A percentile compares a stretch with the other conserved stretches of the same genome.
phyloP scores from a whole-genome alignment of 2,113 vertebrate genomes.

The Dinomys branickii region DNA sequence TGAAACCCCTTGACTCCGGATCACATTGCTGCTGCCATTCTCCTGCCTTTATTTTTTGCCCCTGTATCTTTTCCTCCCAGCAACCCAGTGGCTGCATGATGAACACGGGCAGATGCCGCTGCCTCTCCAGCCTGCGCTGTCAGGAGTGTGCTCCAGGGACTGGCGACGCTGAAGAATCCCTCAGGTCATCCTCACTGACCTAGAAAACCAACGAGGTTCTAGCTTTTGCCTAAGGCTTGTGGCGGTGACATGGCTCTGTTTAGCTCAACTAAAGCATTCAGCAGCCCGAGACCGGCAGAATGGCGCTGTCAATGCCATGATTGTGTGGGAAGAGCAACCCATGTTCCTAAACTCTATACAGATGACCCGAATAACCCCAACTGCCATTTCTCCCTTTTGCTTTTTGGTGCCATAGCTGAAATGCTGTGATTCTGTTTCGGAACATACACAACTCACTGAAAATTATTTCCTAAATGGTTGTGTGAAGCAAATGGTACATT shows the following conservation, averaged over 20 bases:
- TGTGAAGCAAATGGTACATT: neutral
- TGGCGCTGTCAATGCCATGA: neutral
- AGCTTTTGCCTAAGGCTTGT: neutral
- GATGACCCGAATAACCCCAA: neutral
- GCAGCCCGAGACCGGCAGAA: neutral
- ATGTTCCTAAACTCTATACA: neutral
- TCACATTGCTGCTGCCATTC: neutral
- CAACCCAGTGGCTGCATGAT: neutral
- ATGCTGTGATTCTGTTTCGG: neutral
- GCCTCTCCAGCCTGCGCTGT: neutral
- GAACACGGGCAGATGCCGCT: neutral
- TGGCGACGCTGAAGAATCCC: neutral
- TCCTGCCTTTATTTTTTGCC: neutral
- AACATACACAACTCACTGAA: neutral
- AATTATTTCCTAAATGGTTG: constrained; percentile 11
- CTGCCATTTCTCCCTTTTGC: neutral
- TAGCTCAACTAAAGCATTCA: neutral
- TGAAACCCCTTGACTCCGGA: neutral
- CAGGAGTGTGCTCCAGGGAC: neutral
- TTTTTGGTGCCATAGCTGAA: neutral
- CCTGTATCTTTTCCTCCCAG: neutral
- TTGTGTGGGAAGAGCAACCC: neutral
- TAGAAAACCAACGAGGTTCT: constrained; percentile 57
- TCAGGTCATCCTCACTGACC: constrained; percentile 50
- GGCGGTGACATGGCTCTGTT: neutral